Conservation (phyloP, 1,140 invertebrate species). For the Drosophila pseudoananassae region DNA sequence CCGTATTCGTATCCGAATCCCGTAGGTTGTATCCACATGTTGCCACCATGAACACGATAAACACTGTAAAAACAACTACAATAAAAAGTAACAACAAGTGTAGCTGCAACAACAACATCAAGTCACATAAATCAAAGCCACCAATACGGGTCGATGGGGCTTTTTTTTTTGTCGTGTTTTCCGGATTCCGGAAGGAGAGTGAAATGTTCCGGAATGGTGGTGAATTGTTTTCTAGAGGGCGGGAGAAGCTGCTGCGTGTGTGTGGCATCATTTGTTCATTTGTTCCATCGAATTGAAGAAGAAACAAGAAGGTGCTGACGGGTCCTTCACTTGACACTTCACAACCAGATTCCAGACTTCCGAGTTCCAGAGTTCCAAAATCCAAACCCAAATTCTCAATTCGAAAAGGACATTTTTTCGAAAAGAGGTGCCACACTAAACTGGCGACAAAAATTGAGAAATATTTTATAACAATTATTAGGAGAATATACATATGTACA, state of each 20-base stretch:
- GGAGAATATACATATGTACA: no score
- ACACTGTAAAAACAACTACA: constrained; percentile 50
- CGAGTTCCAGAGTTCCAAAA: background rate
- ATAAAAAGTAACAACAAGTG: constrained; percentile 36
- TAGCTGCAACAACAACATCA: constrained; percentile 8
- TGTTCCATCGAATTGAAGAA: constrained; percentile 12
- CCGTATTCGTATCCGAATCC: constrained; percentile 30
- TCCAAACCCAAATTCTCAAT: background rate
- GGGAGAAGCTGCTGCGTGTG: constrained; percentile 19
- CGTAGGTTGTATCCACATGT: constrained; percentile 54
- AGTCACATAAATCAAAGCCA: constrained; percentile 2
- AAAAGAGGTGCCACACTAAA: no score
- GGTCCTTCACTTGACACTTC: constrained; percentile 29
- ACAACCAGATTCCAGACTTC: background rate
- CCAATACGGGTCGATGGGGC: constrained; percentile 13
- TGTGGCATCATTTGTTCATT: constrained; percentile 64
- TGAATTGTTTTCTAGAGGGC: constrained; percentile 8
- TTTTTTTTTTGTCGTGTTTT: background rate
- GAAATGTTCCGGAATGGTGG: constrained; percentile 1
- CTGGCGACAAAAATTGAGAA: constrained; percentile 8
- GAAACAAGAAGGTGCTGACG: constrained; percentile 14
- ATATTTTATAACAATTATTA: no score
- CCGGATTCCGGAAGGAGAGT: background rate
- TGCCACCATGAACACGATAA: constrained; percentile 63
- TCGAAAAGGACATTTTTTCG: background rate